These are phyloP conservation scores for Alitta virens DNA, from an alignment of 2,888 invertebrate species.

Conservation along the genomic window DNA sequence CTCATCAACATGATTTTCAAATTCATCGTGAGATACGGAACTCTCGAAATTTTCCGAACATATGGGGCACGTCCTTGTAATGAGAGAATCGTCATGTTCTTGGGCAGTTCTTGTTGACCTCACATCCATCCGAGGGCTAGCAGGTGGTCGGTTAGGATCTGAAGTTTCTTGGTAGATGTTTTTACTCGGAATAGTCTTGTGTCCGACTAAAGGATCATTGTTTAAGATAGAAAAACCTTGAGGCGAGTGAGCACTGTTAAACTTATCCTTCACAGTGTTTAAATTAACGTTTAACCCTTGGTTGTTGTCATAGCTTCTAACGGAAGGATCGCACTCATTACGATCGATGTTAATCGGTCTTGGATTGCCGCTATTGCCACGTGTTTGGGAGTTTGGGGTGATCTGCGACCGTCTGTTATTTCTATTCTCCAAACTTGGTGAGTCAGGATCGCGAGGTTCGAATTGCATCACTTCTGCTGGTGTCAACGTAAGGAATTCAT, in stretches of 20 bases:
- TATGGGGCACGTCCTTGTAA: constrained; percentile 33
- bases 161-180: constrained; percentile 11
- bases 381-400: not conserved
- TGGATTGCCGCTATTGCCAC: not conserved
- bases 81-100: not conserved
- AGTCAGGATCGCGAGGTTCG: not conserved
- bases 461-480: too few species aligned
- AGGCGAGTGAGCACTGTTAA: not conserved
- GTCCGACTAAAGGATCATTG: constrained; percentile 1
- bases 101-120: not conserved
- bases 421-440: not conserved
- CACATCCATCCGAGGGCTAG: not conserved
- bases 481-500: too few species aligned
- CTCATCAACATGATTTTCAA: constrained; percentile 44
- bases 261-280: not conserved
- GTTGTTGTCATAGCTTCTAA: constrained; percentile 9
- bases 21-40: constrained; percentile 38
- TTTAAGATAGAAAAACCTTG: not conserved
- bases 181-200: constrained; percentile 3
- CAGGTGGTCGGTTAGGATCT: not conserved
- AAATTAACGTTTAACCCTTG: constrained; percentile 4
- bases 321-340: not conserved
- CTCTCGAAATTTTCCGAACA: constrained; percentile 37
- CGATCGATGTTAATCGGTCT: constrained; percentile 11
- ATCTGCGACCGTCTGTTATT: not conserved